Evolutionary conservation across 2,113 vertebrate genomes (phyloP).

Genomic region (Morone chrysops): DNA sequence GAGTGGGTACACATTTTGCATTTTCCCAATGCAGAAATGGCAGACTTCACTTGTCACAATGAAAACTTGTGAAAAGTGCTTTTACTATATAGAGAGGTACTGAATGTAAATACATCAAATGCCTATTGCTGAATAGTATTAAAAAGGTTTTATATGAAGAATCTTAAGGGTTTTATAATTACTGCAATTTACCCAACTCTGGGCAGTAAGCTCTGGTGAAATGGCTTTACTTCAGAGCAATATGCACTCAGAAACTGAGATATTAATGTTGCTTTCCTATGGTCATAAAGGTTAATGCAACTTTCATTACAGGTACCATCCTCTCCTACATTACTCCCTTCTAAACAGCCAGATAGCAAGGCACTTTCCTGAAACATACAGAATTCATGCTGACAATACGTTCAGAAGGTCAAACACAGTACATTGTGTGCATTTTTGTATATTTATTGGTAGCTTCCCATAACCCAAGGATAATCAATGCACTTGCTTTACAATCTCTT

Average conservation of each 20-base stretch:
- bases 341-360: not conserved
- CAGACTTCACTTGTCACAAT: not conserved
- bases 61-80: not conserved
- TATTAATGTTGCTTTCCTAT: not conserved
- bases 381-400: no score
- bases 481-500: not conserved
- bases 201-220: not conserved
- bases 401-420: not conserved
- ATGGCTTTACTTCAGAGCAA: not conserved
- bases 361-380: not conserved
- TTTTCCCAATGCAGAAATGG: not conserved
- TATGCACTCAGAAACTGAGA: not conserved
- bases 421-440: not conserved
- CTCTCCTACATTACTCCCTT: not conserved
- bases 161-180: not conserved
- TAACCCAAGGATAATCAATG: not conserved
- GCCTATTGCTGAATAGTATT: not conserved
- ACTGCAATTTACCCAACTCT: not conserved
- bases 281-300: slow-evolving; percentile 9
- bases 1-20: not conserved
- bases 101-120: not conserved
- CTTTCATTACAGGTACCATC: slow-evolving; percentile 4
- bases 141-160: not conserved
- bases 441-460: not conserved
- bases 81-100: not conserved